Evolutionary conservation across 2,113 vertebrate genomes (phyloP).

Genomic region (Chlorodrepanis virens): DNA sequence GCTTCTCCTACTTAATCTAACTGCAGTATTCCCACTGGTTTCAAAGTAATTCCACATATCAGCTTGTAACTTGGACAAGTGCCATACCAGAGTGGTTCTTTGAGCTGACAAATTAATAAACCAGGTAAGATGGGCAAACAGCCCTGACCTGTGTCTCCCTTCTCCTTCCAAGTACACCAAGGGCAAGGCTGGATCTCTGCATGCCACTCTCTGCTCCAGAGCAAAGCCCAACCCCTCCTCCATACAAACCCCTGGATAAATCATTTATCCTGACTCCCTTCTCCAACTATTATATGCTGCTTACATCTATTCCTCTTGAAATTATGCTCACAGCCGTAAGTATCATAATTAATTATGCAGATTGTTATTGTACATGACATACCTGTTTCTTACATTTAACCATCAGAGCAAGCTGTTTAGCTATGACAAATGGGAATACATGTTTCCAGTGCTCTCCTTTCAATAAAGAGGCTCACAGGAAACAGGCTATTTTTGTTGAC

Average conservation of each 20-base stretch:
- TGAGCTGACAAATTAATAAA: slow-evolving; percentile 37
- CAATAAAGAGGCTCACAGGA: background rate
- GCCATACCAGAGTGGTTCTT: background rate
- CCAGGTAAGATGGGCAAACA: background rate
- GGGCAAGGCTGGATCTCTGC: background rate
- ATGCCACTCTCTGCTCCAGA: background rate
- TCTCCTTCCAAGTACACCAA: background rate
- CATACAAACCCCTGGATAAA: background rate
- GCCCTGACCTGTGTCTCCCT: background rate
- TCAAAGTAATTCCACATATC: slow-evolving; percentile 20
- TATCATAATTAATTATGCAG: background rate
- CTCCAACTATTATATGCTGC: background rate
- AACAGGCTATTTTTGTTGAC: background rate
- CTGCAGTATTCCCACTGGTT: slow-evolving; percentile 1
- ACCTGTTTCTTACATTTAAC: background rate
- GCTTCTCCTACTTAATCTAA: background rate
- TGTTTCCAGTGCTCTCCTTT: background rate
- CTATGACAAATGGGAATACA: background rate
- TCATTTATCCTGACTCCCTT: background rate
- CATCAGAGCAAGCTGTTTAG: background rate
- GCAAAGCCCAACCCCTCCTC: background rate
- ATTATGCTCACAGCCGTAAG: background rate
- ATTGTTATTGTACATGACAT: background rate
- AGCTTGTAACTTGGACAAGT: background rate
- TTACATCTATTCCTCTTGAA: background rate